These are phyloP conservation scores for Phalangium opilio DNA, from an alignment of 2,888 invertebrate species.

Conservation along the genomic window DNA sequence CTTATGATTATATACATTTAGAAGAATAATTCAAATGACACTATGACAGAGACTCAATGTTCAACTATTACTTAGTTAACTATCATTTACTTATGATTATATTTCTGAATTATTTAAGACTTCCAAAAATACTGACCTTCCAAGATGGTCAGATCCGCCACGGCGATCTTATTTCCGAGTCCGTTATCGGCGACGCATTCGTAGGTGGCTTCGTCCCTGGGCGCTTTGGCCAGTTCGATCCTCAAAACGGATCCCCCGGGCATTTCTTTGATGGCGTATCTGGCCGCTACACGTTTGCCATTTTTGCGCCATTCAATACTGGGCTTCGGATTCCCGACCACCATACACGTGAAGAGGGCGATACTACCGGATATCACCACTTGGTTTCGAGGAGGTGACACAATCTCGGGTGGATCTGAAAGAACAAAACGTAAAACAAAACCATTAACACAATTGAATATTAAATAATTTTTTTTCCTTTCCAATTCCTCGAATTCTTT, in stretches of 20 bases:
- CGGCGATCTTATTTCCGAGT: constrained; percentile 80
- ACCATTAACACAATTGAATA: no score
- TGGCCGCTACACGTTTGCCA: constrained; percentile 64
- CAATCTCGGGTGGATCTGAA: constrained; percentile 80
- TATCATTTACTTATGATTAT: no score
- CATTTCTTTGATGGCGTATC: constrained; percentile 29
- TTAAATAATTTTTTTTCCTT: no score
- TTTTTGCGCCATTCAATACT: constrained; percentile 92
- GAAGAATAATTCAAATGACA: no score
- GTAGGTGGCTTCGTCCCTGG: constrained; percentile 75
- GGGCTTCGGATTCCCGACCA: constrained; percentile 53
- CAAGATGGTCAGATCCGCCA: constrained; percentile 75
- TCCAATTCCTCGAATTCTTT: no score
- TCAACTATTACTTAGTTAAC: no score
- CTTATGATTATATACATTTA: no score
- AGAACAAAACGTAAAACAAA: background rate
- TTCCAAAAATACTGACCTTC: constrained; percentile 79
- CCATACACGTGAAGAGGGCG: constrained; percentile 92
- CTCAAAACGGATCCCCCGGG: constrained; percentile 67
- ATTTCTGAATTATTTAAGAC: no score
- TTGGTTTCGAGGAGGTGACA: constrained; percentile 76
- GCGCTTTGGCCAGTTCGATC: constrained; percentile 71
- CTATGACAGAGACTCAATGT: no score
- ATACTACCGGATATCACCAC: constrained; percentile 80
- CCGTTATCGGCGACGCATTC: constrained; percentile 96